Base-by-base conservation (phyloP, 2,797 vertebrate genomes). In the Coranthus polyacanthus region DNA sequence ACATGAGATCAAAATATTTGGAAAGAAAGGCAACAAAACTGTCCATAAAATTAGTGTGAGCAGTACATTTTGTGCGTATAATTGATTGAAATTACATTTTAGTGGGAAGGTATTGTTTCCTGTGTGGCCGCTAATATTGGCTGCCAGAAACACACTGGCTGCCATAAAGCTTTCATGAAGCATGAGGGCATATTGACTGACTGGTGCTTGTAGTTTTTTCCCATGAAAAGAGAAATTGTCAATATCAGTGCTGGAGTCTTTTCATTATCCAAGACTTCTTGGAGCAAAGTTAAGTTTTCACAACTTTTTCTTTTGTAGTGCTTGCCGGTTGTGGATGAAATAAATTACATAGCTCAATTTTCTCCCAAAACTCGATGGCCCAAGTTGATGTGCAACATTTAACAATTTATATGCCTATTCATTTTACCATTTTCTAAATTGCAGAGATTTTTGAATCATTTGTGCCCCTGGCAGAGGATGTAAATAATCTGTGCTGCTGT, bases 161-260 rank as follows among this genome's bases (percentile, higher is more conserved):
- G 58, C 71, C 68, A 18, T 67, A 73, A 83, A 82, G 80, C 76
- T 83, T 86, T 84, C 72, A 79, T 80, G 83, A 85, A 61, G 80
- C 68, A 58, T 54, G 51, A 84, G 80, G 75, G 39, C 55, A 54
- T 82, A 83, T 91, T 81, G 83, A 88, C 81, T 76, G 46, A 70
- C 68, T 78, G 72, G 0, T 1, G 39, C 29, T 51, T 50, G 74
- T 62, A 65, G 44, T 67, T 54, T 62, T 29, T 37, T 17, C 22
- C 18, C 32, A 58, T 78, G 54, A 85, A 83, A 85, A 70, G 49
- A 59, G 29, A 89, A 75, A 46, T 41, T 63, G 75, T 87, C 84
- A 80, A 83, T 88, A 87, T 78, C 68, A 17, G 50, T 53, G 43
- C 67, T 54, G 71, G 49, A 85, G 72, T 72, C 72, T 78, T 84